These are phyloP conservation scores for Scaeva pyrastri DNA, from an alignment of 2,888 invertebrate species.

Conservation along the genomic window DNA sequence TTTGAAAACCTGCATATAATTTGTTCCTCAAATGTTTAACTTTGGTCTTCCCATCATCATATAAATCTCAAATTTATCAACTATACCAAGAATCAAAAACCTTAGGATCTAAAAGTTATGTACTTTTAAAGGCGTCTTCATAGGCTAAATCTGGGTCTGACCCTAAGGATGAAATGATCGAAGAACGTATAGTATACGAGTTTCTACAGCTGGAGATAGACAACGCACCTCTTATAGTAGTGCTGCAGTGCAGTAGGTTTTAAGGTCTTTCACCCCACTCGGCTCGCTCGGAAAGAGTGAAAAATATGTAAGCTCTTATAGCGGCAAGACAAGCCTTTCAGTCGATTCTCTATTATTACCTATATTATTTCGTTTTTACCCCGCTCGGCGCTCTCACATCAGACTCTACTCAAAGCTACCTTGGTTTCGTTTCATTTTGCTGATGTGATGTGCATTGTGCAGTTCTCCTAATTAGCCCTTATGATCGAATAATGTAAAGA, in stretches of 20 bases:
- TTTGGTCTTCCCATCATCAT: too few relatives aligned
- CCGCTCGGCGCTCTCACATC: conserved; percentile 9
- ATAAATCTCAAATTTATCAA: too few relatives aligned
- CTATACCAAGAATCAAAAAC: too few relatives aligned
- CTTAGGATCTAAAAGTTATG: too few relatives aligned
- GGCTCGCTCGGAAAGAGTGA: background rate
- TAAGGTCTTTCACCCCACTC: conserved; percentile 59
- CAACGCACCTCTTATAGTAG: conserved; percentile 54
- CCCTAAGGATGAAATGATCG: conserved; percentile 25
- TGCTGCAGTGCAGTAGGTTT: background rate
- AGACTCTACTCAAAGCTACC: conserved; percentile 12
- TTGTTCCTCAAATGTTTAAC: too few relatives aligned
- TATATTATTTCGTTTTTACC: conserved; percentile 42
- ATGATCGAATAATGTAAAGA: conserved; percentile 48
- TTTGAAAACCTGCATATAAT: too few relatives aligned
- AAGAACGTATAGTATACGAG: conserved; percentile 2
- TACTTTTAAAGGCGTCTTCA: background rate
- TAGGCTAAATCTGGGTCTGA: background rate
- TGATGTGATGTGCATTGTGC: conserved; percentile 33
- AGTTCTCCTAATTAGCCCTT: conserved; percentile 62
- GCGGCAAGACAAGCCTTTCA: conserved; percentile 7
- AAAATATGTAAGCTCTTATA: conserved; percentile 22
- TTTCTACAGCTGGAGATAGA: conserved; percentile 3
- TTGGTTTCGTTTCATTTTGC: too few relatives aligned
- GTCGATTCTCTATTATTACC: conserved; percentile 65